Percentiles rank a stretch among this genome's conserved stretches.
phyloP scores from a whole-genome alignment of 1,140 invertebrate species.

The Brachystomella parvula region DNA sequence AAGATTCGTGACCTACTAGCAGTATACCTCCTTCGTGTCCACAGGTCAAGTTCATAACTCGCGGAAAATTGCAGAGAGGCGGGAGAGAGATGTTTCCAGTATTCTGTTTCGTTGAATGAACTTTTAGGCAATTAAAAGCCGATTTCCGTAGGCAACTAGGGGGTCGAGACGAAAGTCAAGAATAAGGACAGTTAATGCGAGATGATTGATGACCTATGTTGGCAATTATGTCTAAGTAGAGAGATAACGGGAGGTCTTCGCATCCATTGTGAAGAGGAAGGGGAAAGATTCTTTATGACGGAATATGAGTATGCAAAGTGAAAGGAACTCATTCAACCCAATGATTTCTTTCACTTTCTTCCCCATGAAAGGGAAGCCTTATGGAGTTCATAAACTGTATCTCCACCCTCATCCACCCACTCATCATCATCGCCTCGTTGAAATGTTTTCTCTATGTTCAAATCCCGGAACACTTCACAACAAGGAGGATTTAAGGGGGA shows the following conservation, averaged over 20 bases:
- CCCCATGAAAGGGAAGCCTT: background rate
- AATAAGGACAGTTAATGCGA: slow-evolving; percentile 14
- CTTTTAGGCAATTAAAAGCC: too few relatives aligned
- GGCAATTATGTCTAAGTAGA: slow-evolving; percentile 25
- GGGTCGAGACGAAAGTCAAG: too few relatives aligned
- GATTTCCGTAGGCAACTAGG: too few relatives aligned
- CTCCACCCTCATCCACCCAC: background rate
- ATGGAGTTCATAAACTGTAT: background rate
- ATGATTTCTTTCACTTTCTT: slow-evolving; percentile 3
- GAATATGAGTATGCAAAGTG: background rate
- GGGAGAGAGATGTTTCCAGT: too few relatives aligned
- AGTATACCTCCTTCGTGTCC: too few relatives aligned
- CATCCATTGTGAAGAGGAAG: background rate
- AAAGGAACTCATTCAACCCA: background rate
- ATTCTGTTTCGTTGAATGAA: too few relatives aligned
- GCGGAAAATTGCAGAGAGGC: too few relatives aligned
- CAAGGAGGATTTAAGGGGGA: background rate
- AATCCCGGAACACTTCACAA: background rate
- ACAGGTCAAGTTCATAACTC: too few relatives aligned
- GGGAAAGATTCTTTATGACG: background rate
- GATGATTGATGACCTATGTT: slow-evolving; percentile 27
- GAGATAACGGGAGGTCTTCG: background rate
- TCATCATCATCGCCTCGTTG: background rate
- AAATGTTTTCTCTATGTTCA: background rate
- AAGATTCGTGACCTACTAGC: too few relatives aligned